Base-by-base conservation (phyloP, 2,888 invertebrate species). In the Latrodectus elegans region DNA sequence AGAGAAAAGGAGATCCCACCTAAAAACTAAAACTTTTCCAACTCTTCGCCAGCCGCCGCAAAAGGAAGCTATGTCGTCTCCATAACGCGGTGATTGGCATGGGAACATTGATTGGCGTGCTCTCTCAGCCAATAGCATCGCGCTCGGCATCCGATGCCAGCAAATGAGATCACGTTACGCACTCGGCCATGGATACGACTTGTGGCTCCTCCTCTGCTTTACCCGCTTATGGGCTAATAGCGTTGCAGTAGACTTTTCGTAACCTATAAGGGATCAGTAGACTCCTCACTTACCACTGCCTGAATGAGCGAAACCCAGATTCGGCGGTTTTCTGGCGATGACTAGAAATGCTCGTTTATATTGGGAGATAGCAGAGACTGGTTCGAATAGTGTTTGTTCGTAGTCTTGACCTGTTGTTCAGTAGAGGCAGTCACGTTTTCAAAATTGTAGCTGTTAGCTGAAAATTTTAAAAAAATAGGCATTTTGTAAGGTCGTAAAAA, bases 191-290 rank as follows among this genome's bases (percentile, higher is more conserved):
- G 78, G 87, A 88, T 82, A 88, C 87, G 83, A 78, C 73, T 78
- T 51, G 38, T 87, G 73, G 78, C 77, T 74, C 77, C 83, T 73
- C 78, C 70, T 75, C 80, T 64, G 68, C 75, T 53, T 74, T 68
- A 67, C 75, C 68, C 71, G 81, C 76, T 89, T 84, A 83, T 71
- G 82, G 38, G 81, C 87, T 87, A 89, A 89, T 87, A 84, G 87
- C 80, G 70, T 84, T 84, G 82, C 79, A 72, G 76, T 67, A 78
- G 68, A 73, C 87, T 83, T 38, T 38, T 74, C 78, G 87, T 78
- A 88, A 83, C 82, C 82, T 88, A 9, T 92, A 91, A 38, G 92
- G 92, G 17, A 92, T 91, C 87, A 88, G 64, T 83, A 70, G 78
- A 71, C 82, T 77, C 76, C 70, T 88, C 87, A 87, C 64, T 88